A percentile compares a stretch with the other conserved stretches of the same genome.
Evolutionary conservation across 2,113 vertebrate genomes (phyloP).

Genomic region (Chitala chitala): DNA sequence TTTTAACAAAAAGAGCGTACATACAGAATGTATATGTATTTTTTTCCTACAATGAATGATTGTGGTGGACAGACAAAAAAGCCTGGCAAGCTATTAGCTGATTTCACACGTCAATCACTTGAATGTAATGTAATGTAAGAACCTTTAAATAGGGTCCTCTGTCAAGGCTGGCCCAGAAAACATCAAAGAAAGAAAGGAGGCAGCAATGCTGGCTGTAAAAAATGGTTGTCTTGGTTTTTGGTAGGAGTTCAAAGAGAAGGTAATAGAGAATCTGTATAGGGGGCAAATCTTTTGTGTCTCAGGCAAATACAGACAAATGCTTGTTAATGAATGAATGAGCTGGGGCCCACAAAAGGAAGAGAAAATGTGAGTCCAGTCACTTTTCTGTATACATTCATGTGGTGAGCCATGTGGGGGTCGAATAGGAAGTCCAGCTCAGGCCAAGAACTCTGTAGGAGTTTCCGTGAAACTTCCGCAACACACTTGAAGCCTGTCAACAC

Average conservation of each 20-base stretch:
- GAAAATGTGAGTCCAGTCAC: background rate
- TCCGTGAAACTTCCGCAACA: background rate
- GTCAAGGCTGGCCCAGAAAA: background rate
- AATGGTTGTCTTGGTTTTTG: no score
- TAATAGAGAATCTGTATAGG: no score
- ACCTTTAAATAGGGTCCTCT: background rate
- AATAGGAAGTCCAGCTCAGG: background rate
- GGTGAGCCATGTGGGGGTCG: background rate
- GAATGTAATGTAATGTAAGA: background rate
- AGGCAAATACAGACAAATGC: conserved; percentile 1
- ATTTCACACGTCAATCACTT: conserved; percentile 1
- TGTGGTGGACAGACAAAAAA: background rate
- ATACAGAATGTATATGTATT: no score
- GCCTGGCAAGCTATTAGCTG: background rate
- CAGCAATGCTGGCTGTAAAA: background rate
- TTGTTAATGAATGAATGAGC: background rate
- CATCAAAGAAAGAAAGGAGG: background rate
- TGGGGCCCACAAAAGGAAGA: background rate
- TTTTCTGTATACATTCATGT: background rate
- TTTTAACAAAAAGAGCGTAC: no score
- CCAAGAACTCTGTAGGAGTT: background rate
- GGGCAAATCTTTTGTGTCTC: no score
- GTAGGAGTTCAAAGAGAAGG: no score
- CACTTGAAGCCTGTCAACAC: background rate
- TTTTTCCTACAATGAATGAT: background rate